Base-by-base conservation (phyloP, 2,888 invertebrate species). In the Hyposoter didymator region DNA sequence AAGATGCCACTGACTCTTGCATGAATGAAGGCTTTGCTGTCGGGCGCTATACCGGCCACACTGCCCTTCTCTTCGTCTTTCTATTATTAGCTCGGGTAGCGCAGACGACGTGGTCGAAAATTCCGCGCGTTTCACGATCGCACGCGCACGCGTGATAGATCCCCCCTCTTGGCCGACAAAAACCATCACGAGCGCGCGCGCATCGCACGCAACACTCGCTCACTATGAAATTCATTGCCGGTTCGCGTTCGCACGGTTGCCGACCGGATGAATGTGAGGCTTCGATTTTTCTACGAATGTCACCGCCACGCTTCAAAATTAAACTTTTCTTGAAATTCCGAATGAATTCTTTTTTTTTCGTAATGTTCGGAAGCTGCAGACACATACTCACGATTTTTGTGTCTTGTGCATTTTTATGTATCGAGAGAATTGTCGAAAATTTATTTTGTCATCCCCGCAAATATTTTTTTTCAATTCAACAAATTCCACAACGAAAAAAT, bases 221-320 rank as follows among this genome's bases (percentile, higher is more conserved):
- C 52, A 49, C 35, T 59, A 19, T 59, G 14, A 66, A 45, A 39
- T 70, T 80, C 76, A 72, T 69, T 78, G 62, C 73, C 72, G 75
- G 64, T 39, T 62, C 28, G 74, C 74, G 47, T 70, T 72, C 74
- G 47, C 59, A 6, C 74, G 73, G 86, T 84, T 84, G 78, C 84
- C 78, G 84, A 83, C 85, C 76, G 83, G 85, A 85, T 85, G 83
- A 80, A 76, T 76, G 78, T 74, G 78, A 78, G 49, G 72, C 78
- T 73, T 72, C 66, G 69, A 64, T 70, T 67, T 43, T 45, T 47
- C 47, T 49, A 74, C 19, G 74, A 75, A 64, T 19, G 28, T 64
- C 12, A 32, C 32, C 62, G 19, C n/a, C n/a, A 2, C 39, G 39
- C 10, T 2, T 52, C 19, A 52, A 17, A 64, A 64, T 22, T 14